Conservation (phyloP, 2,797 vertebrate species). For the Rhinella marina region DNA sequence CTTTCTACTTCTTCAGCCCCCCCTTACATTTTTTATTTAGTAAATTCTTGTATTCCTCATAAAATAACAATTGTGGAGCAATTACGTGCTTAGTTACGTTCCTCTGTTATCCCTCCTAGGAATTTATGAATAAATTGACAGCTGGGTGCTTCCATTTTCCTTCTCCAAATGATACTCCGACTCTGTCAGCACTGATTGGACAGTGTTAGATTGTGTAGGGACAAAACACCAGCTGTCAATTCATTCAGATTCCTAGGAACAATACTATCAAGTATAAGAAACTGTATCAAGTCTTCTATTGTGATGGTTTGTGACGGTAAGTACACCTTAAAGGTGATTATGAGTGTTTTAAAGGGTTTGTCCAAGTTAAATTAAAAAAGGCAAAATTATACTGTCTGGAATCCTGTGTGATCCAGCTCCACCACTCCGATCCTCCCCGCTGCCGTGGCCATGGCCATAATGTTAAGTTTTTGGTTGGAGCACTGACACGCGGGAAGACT, state of each 20-base stretch:
- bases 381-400: too few species aligned
- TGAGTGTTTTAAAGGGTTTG: not conserved
- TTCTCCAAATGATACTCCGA: not conserved
- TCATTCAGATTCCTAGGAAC: not conserved
- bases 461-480: too few species aligned
- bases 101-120: not conserved
- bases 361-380: too few species aligned
- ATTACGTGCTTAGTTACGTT: not conserved
- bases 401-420: too few species aligned
- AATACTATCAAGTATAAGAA: not conserved
- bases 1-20: not conserved
- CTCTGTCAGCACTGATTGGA: not conserved
- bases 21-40: too few species aligned
- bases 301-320: not conserved
- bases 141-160: not conserved
- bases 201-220: not conserved
- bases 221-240: not conserved
- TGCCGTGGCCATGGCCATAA: too few species aligned
- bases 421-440: too few species aligned
- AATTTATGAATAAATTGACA: not conserved
- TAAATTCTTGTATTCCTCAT: too few species aligned
- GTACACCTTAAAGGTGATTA: not conserved
- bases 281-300: not conserved
- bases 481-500: too few species aligned
- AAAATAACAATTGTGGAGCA: too few species aligned